A percentile compares a stretch with the other conserved stretches of the same genome.
Conservation (phyloP, 2,888 invertebrate species). For the Caenorhabditis sp. region DNA sequence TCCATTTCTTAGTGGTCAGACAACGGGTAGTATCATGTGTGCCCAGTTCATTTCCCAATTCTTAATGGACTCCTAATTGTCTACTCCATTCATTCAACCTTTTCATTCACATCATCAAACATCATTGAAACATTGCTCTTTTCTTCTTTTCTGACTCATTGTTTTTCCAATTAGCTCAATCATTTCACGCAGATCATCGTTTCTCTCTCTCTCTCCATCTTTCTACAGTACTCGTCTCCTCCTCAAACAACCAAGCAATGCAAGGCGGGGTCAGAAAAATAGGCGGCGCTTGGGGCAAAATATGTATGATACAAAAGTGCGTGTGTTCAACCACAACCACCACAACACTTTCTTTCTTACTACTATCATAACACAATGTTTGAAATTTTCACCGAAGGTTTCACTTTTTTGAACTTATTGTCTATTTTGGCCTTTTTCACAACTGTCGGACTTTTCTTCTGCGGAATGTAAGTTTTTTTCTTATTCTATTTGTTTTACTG, state of each 20-base stretch:
- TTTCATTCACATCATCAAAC: neutral
- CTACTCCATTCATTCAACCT: too few species aligned
- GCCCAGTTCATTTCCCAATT: too few species aligned
- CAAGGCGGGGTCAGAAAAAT: neutral
- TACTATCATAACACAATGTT: slow-evolving; percentile 46
- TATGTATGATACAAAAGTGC: neutral
- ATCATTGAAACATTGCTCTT: neutral
- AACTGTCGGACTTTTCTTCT: slow-evolving; percentile 84
- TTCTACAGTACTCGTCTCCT: too few species aligned
- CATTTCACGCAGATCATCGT: neutral
- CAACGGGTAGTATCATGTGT: too few species aligned
- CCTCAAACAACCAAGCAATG: too few species aligned
- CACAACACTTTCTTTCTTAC: neutral
- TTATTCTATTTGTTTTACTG: too few species aligned
- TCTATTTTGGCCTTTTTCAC: slow-evolving; percentile 78
- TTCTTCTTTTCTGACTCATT: neutral
- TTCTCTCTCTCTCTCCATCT: too few species aligned
- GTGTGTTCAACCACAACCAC: neutral
- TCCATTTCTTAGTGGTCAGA: too few species aligned
- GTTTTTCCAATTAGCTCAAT: neutral
- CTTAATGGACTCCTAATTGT: too few species aligned
- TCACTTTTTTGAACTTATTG: slow-evolving; percentile 66
- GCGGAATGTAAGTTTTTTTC: slow-evolving; percentile 70
- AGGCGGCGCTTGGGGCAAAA: neutral
- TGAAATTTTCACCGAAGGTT: slow-evolving; percentile 66